Base-by-base conservation (phyloP, 64 coral and sea anemone genomes). In the Porites lutea region DNA sequence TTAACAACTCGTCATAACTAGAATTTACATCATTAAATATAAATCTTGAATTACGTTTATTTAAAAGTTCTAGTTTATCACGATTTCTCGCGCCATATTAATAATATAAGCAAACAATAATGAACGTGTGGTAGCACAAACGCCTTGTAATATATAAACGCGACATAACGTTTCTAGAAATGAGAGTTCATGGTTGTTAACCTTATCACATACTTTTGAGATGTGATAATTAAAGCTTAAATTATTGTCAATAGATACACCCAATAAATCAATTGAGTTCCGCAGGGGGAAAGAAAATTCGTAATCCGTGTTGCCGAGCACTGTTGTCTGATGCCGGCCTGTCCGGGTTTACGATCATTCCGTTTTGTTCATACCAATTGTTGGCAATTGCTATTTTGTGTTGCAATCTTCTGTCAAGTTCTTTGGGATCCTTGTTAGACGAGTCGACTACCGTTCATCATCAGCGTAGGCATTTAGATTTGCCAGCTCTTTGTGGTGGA, bases 241-340 rank as follows among this genome's bases (percentile, higher is more conserved):
- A 66, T 69, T 19, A 16, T 85, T 84, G 10, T 86, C 82, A 68
- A 47, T 86, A 86, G n/a, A 67, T 62, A n/a, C 49, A 48, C 82
- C 82, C 23, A 69, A 14, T 75, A 80, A 57, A 12, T 80, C 4
- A 80, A 80, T 80, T 59, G 8, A 82, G 11, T 57, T 23, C 58
- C 64, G 65, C 9, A 67, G 23, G 44, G 62, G 9, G 57, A 84
- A 84, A 47, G 81, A 43, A 16, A 65, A 84, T 67, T 84, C 12
- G 12, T 84, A 46, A 61, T 84, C 57, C 22, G 52, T 64, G 45
- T 84, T 84, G 52, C 81, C 81, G 22, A 84, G 16, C 12, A 84
- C 37, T 59, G 64, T 65, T 10, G 65, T 46, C 45, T 86, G 60
- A 46, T 69, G n/a, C n/a, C n/a, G n/a, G 62, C 47, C 68, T 86